phyloP scores from a whole-genome alignment of 2,888 invertebrate species.

The Nomada fucata region DNA sequence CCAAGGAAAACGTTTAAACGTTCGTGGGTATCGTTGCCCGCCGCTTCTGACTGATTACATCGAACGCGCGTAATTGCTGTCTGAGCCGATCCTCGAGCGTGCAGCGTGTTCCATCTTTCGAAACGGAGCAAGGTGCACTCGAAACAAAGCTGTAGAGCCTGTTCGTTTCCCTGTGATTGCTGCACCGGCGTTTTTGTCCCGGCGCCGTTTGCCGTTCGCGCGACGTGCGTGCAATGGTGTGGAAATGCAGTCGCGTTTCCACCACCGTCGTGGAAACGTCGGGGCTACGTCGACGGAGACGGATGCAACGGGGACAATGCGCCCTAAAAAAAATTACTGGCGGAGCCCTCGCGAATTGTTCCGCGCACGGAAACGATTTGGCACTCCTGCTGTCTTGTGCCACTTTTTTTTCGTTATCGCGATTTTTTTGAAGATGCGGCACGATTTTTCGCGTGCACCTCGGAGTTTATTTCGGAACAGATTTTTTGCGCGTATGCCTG shows the following conservation, averaged over 20 bases:
- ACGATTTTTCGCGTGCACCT: not conserved
- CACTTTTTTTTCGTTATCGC: not conserved
- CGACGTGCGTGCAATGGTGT: slow-evolving; percentile 55
- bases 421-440: not conserved
- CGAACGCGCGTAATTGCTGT: slow-evolving; percentile 43
- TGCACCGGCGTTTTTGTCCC: slow-evolving; percentile 52
- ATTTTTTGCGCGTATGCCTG: too few relatives aligned
- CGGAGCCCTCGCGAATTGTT: slow-evolving; percentile 9
- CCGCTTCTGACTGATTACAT: slow-evolving; percentile 40
- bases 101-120: slow-evolving; percentile 31
- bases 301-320: slow-evolving; percentile 44
- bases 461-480: too few relatives aligned
- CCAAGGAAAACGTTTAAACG: slow-evolving; percentile 8
- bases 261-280: slow-evolving; percentile 50
- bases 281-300: slow-evolving; percentile 20
- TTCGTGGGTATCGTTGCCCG: not conserved
- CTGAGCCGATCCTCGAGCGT: slow-evolving; percentile 33
- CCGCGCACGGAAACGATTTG: slow-evolving; percentile 8
- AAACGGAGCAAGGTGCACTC: slow-evolving; percentile 41
- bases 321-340: slow-evolving; percentile 42
- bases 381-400: not conserved
- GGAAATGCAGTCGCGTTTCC: slow-evolving; percentile 59
- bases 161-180: slow-evolving; percentile 63
- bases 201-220: slow-evolving; percentile 42
- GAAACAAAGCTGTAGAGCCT: slow-evolving; percentile 57